Evolutionary conservation across 2,888 invertebrate genomes (phyloP), one percentile per base, ranked within the genome.

Genomic region (Stramonita haemastoma): DNA sequence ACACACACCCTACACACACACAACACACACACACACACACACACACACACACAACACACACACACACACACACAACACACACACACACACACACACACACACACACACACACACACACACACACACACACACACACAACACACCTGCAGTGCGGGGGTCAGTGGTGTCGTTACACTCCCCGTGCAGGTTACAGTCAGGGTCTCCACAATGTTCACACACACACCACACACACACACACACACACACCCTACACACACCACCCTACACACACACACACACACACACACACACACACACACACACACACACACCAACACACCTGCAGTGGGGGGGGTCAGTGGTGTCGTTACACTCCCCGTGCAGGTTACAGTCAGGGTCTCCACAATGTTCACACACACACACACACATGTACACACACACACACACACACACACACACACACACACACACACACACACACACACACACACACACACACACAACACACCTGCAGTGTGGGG

Each of bases 301-400:
- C 73, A 73, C 73, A 73, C 73, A n/a, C 73, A 73, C 73, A 73
- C 29, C n/a, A 6, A 83, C 89, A 90, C 91, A 93, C 93, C 90
- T 91, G 91, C 94, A 94, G 29, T 90, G 90, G 8, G 94, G 93
- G 83, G 93, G 92, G 86, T 93, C 90, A 0, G 85, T 77, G n/a
- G 89, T 88, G 60, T 77, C 91, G 84, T 91, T 90, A 91, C 94
- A 94, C 17, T 36, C 22, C 8, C 94, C 93, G 84, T 91, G 87
- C 36, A 91, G 83, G 77, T 92, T 92, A 90, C 94, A 94, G 91
- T 94, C 93, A 22, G 93, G 93, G 1, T 91, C n/a, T n/a, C n/a
- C n/a, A n/a, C n/a, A n/a, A n/a, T n/a, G n/a, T n/a, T n/a, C n/a
- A n/a, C n/a, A n/a, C n/a, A n/a, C 73, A 73, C n/a, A n/a, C n/a